These are phyloP conservation scores for Cheumatopsyche charites DNA, from an alignment of 1,140 invertebrate genomes.

Conservation along the genomic window DNA sequence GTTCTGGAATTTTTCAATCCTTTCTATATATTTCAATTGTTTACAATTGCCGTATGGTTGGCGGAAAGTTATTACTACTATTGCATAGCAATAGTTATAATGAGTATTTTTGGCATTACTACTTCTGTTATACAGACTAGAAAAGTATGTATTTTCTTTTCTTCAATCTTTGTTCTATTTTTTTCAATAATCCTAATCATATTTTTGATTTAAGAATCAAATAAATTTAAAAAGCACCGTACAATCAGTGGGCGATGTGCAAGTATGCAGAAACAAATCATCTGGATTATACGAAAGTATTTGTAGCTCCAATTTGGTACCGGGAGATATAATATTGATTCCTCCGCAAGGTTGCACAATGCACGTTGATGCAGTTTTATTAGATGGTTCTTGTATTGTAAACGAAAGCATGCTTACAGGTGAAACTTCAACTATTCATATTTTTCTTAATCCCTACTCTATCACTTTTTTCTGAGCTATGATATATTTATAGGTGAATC, in stretches of 20 bases:
- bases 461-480: background rate
- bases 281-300: constrained; percentile 58
- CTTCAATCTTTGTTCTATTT: background rate
- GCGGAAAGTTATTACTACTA: constrained; percentile 86
- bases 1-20: constrained; percentile 88
- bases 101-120: constrained; percentile 84
- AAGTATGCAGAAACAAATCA: constrained; percentile 52
- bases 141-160: constrained; percentile 62
- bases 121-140: constrained; percentile 84
- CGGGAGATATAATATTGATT: constrained; percentile 91
- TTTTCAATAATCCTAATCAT: background rate
- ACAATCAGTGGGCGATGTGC: constrained; percentile 67
- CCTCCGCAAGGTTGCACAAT: constrained; percentile 83
- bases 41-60: constrained; percentile 82
- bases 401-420: constrained; percentile 97
- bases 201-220: constrained; percentile 68
- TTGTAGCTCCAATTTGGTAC: constrained; percentile 75
- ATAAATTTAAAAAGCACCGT: constrained; percentile 73
- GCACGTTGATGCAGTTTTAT: constrained; percentile 88
- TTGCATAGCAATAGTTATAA: constrained; percentile 82
- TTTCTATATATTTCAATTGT: constrained; percentile 95
- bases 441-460: background rate
- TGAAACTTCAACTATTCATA: too few species aligned
- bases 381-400: constrained; percentile 88
- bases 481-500: constrained; percentile 68